A percentile compares a stretch with the other conserved stretches of the same genome.
phyloP scores from a whole-genome alignment of 1,140 invertebrate genomes.

The Tribolium madens region DNA sequence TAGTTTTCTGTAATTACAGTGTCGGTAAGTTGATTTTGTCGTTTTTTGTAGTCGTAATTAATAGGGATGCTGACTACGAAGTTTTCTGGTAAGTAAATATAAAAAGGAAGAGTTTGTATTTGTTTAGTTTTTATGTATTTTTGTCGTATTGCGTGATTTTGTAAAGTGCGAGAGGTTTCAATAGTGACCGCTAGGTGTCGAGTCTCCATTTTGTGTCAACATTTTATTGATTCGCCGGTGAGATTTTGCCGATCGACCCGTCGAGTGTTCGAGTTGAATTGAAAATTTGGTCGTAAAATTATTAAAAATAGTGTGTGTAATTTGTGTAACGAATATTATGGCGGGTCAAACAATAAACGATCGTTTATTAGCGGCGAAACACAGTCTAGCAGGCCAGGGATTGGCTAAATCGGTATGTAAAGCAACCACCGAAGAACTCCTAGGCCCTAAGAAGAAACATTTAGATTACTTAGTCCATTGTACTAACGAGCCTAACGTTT shows the following conservation, averaged over 20 bases:
- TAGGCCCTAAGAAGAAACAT: constrained; percentile 99
- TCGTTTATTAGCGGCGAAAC: constrained; percentile 95
- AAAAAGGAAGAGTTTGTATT: not conserved
- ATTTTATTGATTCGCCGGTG: constrained; percentile 58
- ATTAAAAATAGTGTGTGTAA: constrained; percentile 7
- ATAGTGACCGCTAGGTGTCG: constrained; percentile 22
- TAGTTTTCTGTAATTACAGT: constrained; percentile 15
- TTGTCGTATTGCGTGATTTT: not conserved
- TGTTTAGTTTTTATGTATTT: not conserved
- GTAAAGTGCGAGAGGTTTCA: no score
- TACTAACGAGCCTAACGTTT: constrained; percentile 99
- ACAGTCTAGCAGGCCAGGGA: constrained; percentile 98
- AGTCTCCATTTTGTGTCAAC: constrained; percentile 12
- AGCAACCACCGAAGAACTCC: constrained; percentile 99
- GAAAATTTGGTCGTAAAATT: constrained; percentile 25
- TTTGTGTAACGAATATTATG: constrained; percentile 68
- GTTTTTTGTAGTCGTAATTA: not conserved
- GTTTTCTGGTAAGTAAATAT: not conserved
- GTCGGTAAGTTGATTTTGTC: not conserved
- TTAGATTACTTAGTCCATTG: constrained; percentile 99
- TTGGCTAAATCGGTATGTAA: constrained; percentile 99
- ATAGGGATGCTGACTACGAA: not conserved
- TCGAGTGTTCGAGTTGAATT: constrained; percentile 24
- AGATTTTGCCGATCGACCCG: constrained; percentile 57
- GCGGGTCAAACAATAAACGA: constrained; percentile 98